Base-by-base conservation (phyloP, 1,140 invertebrate genomes). In the Globodera ellingtonae region DNA sequence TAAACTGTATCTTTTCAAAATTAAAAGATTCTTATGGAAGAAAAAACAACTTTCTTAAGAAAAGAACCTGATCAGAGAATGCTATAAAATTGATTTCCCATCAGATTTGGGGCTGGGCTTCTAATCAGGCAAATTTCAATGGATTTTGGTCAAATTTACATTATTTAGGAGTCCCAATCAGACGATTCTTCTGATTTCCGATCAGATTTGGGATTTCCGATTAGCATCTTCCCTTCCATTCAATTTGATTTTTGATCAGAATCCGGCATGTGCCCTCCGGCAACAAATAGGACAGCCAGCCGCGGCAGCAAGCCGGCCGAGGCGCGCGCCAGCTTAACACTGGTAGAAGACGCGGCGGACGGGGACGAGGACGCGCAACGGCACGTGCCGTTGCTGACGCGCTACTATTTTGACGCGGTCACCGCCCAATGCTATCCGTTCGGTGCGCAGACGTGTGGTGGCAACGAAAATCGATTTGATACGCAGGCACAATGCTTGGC, bases 341-440 rank as follows among this genome's bases (percentile, higher is more conserved):
- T 35, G 35, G 21, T 46, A 18, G 78, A 74, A 10, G 59, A 78
- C 7, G 78, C 67, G 46, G 69, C 59, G 72, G 47, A 48, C 21
- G 21, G 35, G 21, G 80, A 66, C 47, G 52, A 67, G 13, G 50
- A 73, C 48, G 69, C 44, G 9, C 66, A 81, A 50, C 74, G 48
- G 44, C 18, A 10, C 24, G 72, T 21, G 71, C 78, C 56, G 56
- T 62, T 86, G 10, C 50, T 78, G 13, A 87, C 80, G 35, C 76
- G 84, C 7, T 86, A 80, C 75, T 86, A 86, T 72, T 86, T 86
- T 69, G 85, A 86, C 65, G 74, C 81, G 3, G 79, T 85, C 24
- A 87, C 86, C 0, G 79, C 83, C 48, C 81, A 87, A 74, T 87
- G 86, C 69, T 87, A 87, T 79, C 84, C 86, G n/a, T 87, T 87